These are phyloP conservation scores for Phengaris alcon DNA, from an alignment of 2,888 invertebrate species.

Conservation along the genomic window DNA sequence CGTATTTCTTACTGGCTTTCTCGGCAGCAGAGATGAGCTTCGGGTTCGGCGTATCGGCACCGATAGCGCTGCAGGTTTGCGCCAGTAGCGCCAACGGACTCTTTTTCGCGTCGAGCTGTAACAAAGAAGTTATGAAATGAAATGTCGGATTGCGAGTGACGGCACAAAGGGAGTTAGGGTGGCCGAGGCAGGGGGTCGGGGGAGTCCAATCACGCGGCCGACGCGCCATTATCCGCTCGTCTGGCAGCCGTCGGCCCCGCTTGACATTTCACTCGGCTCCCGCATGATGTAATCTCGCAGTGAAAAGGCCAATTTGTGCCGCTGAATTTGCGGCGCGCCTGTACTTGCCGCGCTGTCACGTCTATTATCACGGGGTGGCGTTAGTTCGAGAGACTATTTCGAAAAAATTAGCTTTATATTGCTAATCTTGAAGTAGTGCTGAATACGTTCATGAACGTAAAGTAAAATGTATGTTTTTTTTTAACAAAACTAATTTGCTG, in stretches of 20 bases:
- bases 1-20: constrained; percentile 82
- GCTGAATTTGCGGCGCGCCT: constrained; percentile 77
- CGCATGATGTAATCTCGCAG: constrained; percentile 80
- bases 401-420: constrained; percentile 47
- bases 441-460: not conserved
- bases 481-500: not conserved
- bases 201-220: constrained; percentile 78
- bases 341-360: constrained; percentile 74
- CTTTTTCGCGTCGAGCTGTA: constrained; percentile 98
- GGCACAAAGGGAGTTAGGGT: constrained; percentile 71
- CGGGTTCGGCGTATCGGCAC: constrained; percentile 90
- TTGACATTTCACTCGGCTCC: constrained; percentile 80
- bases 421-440: constrained; percentile 16
- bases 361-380: constrained; percentile 59
- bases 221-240: constrained; percentile 80
- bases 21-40: constrained; percentile 87
- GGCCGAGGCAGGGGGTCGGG: constrained; percentile 52
- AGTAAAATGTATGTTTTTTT: not conserved
- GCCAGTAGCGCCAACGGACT: constrained; percentile 96
- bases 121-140: constrained; percentile 79
- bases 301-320: constrained; percentile 80
- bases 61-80: constrained; percentile 98
- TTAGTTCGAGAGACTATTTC: constrained; percentile 48
- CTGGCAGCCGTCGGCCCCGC: constrained; percentile 79
- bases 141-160: constrained; percentile 75